Conservation (phyloP, 2,888 invertebrate genomes). For the Erebia epiphron region DNA sequence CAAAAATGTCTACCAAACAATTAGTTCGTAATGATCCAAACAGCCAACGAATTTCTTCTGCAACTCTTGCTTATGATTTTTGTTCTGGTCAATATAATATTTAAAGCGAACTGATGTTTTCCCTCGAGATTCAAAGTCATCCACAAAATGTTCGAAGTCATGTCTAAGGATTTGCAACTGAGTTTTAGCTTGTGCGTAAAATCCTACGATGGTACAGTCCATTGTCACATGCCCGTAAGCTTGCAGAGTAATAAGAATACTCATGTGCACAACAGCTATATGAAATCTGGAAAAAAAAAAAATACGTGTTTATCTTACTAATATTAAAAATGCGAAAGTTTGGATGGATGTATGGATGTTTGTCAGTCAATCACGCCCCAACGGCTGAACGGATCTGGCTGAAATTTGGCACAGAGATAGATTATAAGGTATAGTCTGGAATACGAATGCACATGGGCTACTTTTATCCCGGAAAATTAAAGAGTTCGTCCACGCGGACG, state of each 20-base stretch:
- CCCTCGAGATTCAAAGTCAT: constrained; percentile 21
- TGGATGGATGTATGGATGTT: too few species aligned
- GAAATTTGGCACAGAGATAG: too few species aligned
- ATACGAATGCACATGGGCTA: too few species aligned
- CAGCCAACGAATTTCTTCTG: constrained; percentile 56
- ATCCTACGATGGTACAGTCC: constrained; percentile 69
- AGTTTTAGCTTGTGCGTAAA: constrained; percentile 62
- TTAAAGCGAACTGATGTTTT: background rate
- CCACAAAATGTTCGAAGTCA: constrained; percentile 59
- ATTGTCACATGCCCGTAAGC: constrained; percentile 65
- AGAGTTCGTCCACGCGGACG: too few species aligned
- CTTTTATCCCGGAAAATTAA: too few species aligned
- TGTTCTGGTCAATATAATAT: constrained; percentile 30
- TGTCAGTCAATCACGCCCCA: too few species aligned
- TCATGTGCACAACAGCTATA: constrained; percentile 56
- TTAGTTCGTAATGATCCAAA: constrained; percentile 59
- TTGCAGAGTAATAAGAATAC: constrained; percentile 57
- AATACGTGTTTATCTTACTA: background rate
- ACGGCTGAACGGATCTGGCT: too few species aligned
- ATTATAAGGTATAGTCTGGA: too few species aligned
- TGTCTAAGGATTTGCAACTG: constrained; percentile 65
- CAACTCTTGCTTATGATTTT: constrained; percentile 39
- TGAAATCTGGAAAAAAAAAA: constrained; percentile 58
- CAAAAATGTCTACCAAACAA: constrained; percentile 52
- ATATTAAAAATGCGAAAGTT: too few species aligned